Evolutionary conservation across 2,888 invertebrate genomes (phyloP), one percentile per base, ranked within the genome.

Genomic region (Laspeyria flexula): DNA sequence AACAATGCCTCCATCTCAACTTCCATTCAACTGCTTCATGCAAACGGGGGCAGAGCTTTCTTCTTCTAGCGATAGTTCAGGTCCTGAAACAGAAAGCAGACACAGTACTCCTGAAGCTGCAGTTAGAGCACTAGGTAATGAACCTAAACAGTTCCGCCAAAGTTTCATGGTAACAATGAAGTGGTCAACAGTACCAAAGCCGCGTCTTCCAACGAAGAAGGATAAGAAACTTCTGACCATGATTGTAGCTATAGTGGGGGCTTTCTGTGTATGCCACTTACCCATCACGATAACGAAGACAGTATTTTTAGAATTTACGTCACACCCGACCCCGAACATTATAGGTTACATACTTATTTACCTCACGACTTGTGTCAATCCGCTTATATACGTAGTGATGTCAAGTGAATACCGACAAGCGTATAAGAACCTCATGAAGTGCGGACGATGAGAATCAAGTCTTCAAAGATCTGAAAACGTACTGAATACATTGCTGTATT

Each of bases 371-470:
- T 98, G 97, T 84, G 95, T 97, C 53, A 98, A 98, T 83, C 98
- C 98, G 0, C 95, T 97, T 18, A 97, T 98, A 72, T 98, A 98
- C 80, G 98, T 97, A 43, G 97, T 97, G 43, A 97, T 98, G 97
- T 98, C 97, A 73, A 96, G 96, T 77, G 98, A 97, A 73, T 98
- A 98, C 79, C 92, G 98, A 63, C 96, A 97, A 83, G 97, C 98
- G 1, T 98, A 98, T 81, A 96, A 95, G 75, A 95, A 95, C 29
- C 94, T 97, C 30, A 92, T 97, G 40, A 94, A 94, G 71, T 95
- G 95, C 75, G 73, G 82, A 39, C 70, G 76, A 31, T 79, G 81
- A 59, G 72, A 74, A 18, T 30, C n/a, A 23, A 41, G 2, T 35
- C 25, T 21, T 25, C 31, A 30, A 27, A n/a, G 13, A 46, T 21